Conservation (phyloP, 37 sponge, comb jelly and placozoan species). For the Halichondria panicea region DNA sequence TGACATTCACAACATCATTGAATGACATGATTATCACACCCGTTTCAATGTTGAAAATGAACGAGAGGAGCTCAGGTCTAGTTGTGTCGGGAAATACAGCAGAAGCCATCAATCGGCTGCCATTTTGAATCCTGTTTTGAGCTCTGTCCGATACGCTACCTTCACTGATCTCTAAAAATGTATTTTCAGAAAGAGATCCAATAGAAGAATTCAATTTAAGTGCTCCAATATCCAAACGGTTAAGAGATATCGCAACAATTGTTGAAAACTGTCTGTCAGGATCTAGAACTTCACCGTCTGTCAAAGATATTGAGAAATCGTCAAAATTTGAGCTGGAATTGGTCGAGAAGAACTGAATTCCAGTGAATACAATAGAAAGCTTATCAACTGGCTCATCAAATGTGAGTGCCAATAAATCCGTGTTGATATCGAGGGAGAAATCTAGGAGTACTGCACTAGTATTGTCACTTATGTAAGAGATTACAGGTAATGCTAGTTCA, state of each 20-base stretch:
- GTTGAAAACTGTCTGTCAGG: conserved; percentile 8
- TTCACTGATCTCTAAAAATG: conserved; percentile 38
- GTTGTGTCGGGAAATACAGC: conserved; percentile 65
- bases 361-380: conserved; percentile 23
- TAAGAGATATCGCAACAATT: conserved; percentile 44
- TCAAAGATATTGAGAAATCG: conserved; percentile 24
- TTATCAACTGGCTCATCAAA: conserved; percentile 77
- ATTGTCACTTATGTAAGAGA: conserved; percentile 39
- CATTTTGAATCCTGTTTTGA: conserved; percentile 29
- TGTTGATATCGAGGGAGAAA: conserved; percentile 74
- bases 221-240: conserved; percentile 44
- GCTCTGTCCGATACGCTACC: conserved; percentile 46
- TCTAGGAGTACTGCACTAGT: conserved; percentile 41
- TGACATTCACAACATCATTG: conserved; percentile 79
- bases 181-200: conserved; percentile 48
- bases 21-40: conserved; percentile 76
- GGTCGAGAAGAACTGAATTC: conserved; percentile 33
- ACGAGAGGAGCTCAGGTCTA: conserved; percentile 67
- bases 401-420: conserved; percentile 52
- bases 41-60: conserved; percentile 72
- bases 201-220: conserved; percentile 62
- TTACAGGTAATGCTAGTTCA: conserved; percentile 40
- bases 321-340: conserved; percentile 35
- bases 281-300: conserved; percentile 43
- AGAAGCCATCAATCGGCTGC: conserved; percentile 21